A percentile compares a stretch with the other conserved stretches of the same genome.
Evolutionary conservation across 2,797 vertebrate species (phyloP).

Genomic region (Melanotaenia boesemani): DNA sequence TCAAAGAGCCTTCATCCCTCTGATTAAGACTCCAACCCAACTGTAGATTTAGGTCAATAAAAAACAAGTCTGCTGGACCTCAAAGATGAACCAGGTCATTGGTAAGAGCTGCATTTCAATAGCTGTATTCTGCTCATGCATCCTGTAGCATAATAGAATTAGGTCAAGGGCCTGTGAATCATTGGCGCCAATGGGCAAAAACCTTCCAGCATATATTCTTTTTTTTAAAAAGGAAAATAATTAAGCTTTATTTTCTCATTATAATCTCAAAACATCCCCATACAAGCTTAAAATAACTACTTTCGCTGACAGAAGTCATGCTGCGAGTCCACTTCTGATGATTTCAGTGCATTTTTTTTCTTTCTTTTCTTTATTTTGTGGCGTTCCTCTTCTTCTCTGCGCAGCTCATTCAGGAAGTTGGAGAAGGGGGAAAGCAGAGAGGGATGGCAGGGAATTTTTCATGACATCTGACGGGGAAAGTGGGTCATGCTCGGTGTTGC

Average conservation of each 20-base stretch:
- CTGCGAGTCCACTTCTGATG: background rate
- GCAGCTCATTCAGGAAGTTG: conserved; percentile 64
- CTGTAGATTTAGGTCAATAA: conserved; percentile 51
- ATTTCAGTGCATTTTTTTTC: background rate
- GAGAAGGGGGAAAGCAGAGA: conserved; percentile 36
- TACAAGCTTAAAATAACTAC: background rate
- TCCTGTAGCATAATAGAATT: conserved; percentile 70
- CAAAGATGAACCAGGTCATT: conserved; percentile 51
- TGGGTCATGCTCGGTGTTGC: conserved; percentile 91
- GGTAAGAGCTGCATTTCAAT: conserved; percentile 51
- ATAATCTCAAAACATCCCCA: background rate
- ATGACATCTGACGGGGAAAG: conserved; percentile 91
- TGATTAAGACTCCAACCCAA: conserved; percentile 19
- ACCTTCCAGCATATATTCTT: conserved; percentile 44
- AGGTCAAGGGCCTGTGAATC: conserved; percentile 78
- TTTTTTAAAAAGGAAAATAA: conserved; percentile 8
- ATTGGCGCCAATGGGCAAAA: conserved; percentile 62
- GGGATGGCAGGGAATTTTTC: conserved; percentile 74
- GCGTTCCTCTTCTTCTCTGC: conserved; percentile 9
- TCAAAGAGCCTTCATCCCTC: background rate
- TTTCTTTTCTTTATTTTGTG: background rate
- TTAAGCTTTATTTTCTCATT: conserved; percentile 1
- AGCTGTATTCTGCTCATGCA: conserved; percentile 51
- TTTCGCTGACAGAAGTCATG: background rate
- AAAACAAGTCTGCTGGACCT: conserved; percentile 18